Base-by-base conservation (phyloP, 2,797 vertebrate genomes). In the Luscinia luscinia region DNA sequence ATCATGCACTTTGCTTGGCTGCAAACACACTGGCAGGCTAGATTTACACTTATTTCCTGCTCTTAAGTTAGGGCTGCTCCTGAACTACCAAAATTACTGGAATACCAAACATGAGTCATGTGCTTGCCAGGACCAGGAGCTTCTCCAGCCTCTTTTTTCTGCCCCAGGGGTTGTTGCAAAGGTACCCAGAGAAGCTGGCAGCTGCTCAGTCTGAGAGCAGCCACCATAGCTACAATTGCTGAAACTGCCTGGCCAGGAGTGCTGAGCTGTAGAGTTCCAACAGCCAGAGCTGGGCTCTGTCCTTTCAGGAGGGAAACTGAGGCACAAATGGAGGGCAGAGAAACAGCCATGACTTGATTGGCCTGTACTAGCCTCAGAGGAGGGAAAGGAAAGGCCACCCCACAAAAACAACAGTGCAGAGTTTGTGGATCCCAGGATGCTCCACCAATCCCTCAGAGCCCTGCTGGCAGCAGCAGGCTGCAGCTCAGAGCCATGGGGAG, bases 361-460 rank as follows among this genome's bases (percentile, higher is more conserved):
- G 9, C 32, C 48, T 79, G 36, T 14, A 30, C 45, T 21, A n/a
- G 19, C 36, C 58, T 66, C 51, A 54, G 15, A 54, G 30, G n/a
- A 62, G 24, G 23, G 46, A 68, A 68, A 78, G 26, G 32, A 74
- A 81, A 80, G 26, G 15, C 32, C 61, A 49, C 5, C 14, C 12
- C 28, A 38, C n/a, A 80, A 14, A 62, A 86, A 18, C 0, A 6
- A 26, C 14, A 32, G 18, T 30, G 28, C 34, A 63, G 63, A 59
- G 36, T 0, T 61, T 51, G 15, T 59, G 45, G 80, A 9, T 26
- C 11, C 38, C 3, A 1, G 22, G 16, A 18, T 2, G 3, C 32
- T 40, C 46, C 4, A 2, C 18, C 28, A 40, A 9, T 15, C 52
- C 48, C 36, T 41, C 11, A 6, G 46, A 80, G 40, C 23, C 12